A percentile compares a stretch with the other conserved stretches of the same genome.
Conservation (phyloP, 35 echinoderm and acorn worm genomes). For the Holothuria glaberrima region DNA sequence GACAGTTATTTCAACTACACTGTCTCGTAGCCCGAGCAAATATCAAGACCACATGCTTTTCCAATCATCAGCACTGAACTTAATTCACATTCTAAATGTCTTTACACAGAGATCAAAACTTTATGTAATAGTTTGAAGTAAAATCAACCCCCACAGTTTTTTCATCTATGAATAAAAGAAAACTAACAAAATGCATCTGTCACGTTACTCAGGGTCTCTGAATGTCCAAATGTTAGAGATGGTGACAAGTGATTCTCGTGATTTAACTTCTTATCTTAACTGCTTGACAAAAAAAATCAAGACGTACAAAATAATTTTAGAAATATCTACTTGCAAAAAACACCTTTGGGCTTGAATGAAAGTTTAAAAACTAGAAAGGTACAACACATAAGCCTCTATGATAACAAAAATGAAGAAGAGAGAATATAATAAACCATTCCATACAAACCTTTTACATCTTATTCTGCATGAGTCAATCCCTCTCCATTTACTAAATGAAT, state of each 20-base stretch:
- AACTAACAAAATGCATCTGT: neutral
- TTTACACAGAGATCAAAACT: neutral
- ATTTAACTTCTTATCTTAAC: neutral
- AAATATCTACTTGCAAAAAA: slow-evolving; percentile 3
- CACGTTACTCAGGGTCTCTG: neutral
- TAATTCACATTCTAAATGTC: neutral
- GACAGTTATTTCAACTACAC: neutral
- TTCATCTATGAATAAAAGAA: neutral
- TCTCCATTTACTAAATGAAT: neutral
- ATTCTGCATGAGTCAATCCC: neutral
- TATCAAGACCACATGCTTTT: neutral
- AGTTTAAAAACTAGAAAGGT: neutral
- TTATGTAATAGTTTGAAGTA: neutral
- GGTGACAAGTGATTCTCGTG: neutral
- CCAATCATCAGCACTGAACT: neutral
- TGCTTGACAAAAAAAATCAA: neutral
- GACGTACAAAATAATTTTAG: neutral
- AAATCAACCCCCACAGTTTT: neutral
- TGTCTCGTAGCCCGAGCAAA: neutral
- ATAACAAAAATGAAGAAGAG: slow-evolving; percentile 2
- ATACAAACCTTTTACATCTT: slow-evolving; percentile 5
- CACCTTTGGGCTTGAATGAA: slow-evolving; percentile 8
- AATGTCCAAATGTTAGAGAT: neutral
- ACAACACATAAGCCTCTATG: neutral
- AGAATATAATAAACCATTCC: slow-evolving; percentile 3